A percentile compares a stretch with the other conserved stretches of the same genome.
Conservation (phyloP, 2,113 vertebrate genomes). For the Rhizomys pruinosus region DNA sequence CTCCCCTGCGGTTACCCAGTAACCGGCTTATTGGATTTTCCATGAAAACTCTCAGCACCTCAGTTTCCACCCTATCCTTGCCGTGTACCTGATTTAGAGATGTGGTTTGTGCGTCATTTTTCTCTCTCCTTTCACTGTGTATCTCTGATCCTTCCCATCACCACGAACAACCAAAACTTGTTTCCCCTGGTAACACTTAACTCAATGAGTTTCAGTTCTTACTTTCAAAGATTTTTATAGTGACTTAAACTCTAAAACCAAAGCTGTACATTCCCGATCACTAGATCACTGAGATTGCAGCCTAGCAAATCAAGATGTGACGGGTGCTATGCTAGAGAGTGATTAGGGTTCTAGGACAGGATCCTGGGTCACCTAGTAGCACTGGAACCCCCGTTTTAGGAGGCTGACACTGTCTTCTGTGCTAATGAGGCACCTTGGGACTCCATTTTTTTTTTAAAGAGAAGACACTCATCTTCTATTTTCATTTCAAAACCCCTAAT, state of each 20-base stretch:
- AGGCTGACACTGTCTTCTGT: too few species aligned
- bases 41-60: not conserved
- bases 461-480: not conserved
- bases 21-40: not conserved
- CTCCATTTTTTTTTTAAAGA: not conserved
- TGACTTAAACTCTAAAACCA: not conserved
- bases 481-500: slow-evolving; percentile 7
- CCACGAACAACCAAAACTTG: not conserved
- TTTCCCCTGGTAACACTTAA: not conserved
- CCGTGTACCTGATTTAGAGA: not conserved
- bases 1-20: not conserved
- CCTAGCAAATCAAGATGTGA: not conserved
- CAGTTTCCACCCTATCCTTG: not conserved
- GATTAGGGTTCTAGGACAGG: not conserved
- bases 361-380: not conserved
- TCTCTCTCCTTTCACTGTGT: not conserved
- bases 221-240: not conserved
- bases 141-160: slow-evolving; percentile 15
- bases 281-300: not conserved
- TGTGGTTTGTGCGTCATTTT: not conserved
- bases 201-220: not conserved
- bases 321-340: not conserved
- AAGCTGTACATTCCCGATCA: not conserved
- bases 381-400: not conserved
- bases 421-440: too few species aligned